Conservation (phyloP, 2,113 vertebrate genomes). For the Orientallactaga bullata region DNA sequence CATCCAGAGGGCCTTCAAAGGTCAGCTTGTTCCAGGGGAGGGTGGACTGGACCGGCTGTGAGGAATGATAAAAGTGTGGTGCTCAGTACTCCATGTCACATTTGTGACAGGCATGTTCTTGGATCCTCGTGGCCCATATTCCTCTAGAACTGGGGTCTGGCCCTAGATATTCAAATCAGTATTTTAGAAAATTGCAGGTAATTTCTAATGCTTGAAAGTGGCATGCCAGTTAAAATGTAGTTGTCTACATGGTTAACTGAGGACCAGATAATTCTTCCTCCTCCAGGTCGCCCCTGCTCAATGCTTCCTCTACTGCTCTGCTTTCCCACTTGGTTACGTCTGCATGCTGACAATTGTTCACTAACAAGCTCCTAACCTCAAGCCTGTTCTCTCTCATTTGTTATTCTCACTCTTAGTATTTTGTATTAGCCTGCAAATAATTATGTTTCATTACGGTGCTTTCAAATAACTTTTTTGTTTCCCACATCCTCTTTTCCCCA, state of each 20-base stretch:
- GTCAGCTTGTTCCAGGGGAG: neutral
- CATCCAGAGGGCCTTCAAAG: neutral
- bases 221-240: neutral
- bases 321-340: neutral
- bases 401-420: neutral
- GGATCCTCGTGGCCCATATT: neutral
- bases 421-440: no score
- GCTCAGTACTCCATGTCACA: fast-evolving
- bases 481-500: no score
- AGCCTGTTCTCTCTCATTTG: neutral
- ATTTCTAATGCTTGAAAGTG: neutral
- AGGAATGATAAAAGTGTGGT: neutral
- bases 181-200: neutral
- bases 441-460: no score
- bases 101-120: no score
- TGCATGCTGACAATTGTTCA: neutral
- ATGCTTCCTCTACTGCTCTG: neutral
- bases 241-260: neutral
- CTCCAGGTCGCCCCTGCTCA: neutral
- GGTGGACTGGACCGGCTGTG: neutral
- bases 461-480: no score
- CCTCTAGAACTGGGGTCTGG: neutral
- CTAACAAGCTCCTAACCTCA: neutral
- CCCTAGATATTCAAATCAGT: neutral
- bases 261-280: neutral